Conservation (phyloP, 64 coral and sea anemone genomes). For the Montipora sp. region DNA sequence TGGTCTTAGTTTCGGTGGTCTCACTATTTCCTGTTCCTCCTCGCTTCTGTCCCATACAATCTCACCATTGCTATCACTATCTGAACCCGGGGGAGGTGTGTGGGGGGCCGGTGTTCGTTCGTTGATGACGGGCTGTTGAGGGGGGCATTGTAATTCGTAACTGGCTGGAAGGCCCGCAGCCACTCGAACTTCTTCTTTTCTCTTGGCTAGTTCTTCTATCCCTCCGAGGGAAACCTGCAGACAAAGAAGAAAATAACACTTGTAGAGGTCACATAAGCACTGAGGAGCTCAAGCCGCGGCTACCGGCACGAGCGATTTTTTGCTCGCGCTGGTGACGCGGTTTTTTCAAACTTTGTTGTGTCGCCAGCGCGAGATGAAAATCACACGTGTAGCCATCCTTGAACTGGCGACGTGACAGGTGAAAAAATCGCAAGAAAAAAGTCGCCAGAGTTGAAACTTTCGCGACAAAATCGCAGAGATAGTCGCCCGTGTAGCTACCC, state of each 20-base stretch:
- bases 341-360: no score
- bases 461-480: no score
- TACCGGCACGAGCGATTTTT: no score
- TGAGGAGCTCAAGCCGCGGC: no score
- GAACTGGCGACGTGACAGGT: no score
- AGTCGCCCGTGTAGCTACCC: no score
- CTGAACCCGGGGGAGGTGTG: constrained; percentile 53
- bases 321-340: no score
- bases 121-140: constrained; percentile 4
- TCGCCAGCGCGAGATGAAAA: no score
- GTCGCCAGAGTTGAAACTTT: no score
- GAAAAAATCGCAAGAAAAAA: no score
- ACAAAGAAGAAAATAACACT: background rate
- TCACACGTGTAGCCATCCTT: no score
- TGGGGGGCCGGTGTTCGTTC: constrained; percentile 48
- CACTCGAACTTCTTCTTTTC: constrained; percentile 68
- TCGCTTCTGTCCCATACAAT: constrained; percentile 19
- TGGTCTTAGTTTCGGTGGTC: constrained; percentile 56
- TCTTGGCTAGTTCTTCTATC: constrained; percentile 57
- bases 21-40: constrained; percentile 23
- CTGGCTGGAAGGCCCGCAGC: constrained; percentile 60
- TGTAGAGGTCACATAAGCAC: no score
- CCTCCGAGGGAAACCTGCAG: constrained; percentile 65
- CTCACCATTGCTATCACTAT: constrained; percentile 40
- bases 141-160: constrained; percentile 62